Percentiles rank a stretch among this genome's conserved stretches.
These are phyloP conservation scores for Bombyx huttoni DNA, from an alignment of 2,888 invertebrate genomes.

Conservation along the genomic window DNA sequence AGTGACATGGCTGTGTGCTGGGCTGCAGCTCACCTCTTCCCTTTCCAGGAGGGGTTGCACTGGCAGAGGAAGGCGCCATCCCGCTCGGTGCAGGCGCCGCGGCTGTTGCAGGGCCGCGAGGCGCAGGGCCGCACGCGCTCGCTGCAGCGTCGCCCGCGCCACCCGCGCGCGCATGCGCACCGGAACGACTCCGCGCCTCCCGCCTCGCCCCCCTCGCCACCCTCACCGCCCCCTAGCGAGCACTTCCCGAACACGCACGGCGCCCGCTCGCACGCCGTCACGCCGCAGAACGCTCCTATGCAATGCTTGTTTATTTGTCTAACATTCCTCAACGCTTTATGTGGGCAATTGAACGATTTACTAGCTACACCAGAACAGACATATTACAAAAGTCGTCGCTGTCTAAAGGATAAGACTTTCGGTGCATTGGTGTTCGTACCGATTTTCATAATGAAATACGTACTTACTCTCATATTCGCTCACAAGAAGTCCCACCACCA, in stretches of 20 bases:
- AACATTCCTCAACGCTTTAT: too few species aligned
- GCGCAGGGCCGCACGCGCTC: slow-evolving; percentile 80
- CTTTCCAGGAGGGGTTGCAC: slow-evolving; percentile 84
- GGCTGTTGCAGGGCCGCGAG: slow-evolving; percentile 79
- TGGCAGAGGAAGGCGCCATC: slow-evolving; percentile 78
- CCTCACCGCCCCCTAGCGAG: slow-evolving; percentile 44
- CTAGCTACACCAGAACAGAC: too few species aligned
- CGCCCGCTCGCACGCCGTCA: slow-evolving; percentile 81
- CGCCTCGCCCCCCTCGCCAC: slow-evolving; percentile 22
- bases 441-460: too few species aligned
- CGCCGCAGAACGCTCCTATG: slow-evolving; percentile 79
- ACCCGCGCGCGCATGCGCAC: slow-evolving; percentile 79
- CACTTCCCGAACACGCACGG: slow-evolving; percentile 79
- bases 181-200: slow-evolving; percentile 44
- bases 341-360: too few species aligned
- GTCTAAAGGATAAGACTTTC: too few species aligned
- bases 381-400: too few species aligned
- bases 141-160: slow-evolving; percentile 77
- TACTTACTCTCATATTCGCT: too few species aligned
- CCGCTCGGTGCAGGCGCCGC: slow-evolving; percentile 80
- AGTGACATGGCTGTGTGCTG: too few species aligned
- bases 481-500: too few species aligned
- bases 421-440: too few species aligned
- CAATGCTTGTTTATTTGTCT: too few species aligned
- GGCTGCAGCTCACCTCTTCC: slow-evolving; percentile 59